Percentiles rank a stretch among this genome's conserved stretches.
These are phyloP conservation scores for Etia nguti DNA, from an alignment of 2,113 vertebrate species.

Conservation along the genomic window DNA sequence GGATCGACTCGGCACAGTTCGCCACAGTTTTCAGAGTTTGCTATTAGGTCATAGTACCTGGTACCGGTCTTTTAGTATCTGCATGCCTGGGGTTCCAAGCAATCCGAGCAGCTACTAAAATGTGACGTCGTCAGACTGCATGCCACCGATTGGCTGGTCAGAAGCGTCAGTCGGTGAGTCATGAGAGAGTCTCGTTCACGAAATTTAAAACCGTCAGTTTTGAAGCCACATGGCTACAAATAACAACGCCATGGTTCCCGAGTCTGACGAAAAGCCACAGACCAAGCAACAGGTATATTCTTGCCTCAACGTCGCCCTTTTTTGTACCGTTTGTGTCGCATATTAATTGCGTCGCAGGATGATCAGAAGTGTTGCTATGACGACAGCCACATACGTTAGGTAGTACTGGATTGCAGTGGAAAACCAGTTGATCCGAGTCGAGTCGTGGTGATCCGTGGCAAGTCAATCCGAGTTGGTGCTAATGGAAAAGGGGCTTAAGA, in stretches of 20 bases:
- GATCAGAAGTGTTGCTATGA: neutral
- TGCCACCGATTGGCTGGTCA: neutral
- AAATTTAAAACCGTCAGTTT: neutral
- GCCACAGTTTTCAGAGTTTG: neutral
- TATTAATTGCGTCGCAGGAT: neutral
- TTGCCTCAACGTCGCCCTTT: neutral
- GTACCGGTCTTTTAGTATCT: neutral
- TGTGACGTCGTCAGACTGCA: neutral
- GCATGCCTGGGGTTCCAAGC: neutral
- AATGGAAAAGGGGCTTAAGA: neutral
- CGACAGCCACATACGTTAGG: no score
- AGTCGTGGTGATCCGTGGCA: no score
- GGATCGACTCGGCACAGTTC: neutral
- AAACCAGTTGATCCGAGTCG: no score
- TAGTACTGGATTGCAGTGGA: no score
- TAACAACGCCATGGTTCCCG: neutral
- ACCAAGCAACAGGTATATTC: neutral
- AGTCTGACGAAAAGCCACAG: neutral
- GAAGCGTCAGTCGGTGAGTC: neutral
- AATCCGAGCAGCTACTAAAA: neutral
- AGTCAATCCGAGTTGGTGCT: neutral
- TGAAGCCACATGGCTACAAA: neutral
- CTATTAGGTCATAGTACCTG: neutral
- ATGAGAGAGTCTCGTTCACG: neutral
- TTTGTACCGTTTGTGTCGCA: neutral